These are phyloP conservation scores for Pseudotriccus pelzelni DNA, from an alignment of 2,797 vertebrate genomes.

Conservation along the genomic window DNA sequence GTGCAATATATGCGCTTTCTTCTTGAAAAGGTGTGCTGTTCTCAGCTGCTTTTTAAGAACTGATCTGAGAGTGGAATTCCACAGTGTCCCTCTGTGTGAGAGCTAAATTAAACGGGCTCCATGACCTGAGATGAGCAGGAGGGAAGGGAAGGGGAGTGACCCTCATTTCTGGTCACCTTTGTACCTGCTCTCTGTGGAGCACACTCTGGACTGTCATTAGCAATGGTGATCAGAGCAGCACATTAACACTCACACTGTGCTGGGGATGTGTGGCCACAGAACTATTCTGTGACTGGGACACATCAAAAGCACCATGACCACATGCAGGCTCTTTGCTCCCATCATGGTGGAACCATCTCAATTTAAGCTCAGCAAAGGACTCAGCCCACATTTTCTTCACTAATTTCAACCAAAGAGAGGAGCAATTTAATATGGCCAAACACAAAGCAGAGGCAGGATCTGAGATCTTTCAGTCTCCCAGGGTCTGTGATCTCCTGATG, in stretches of 20 bases:
- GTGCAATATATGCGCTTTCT: background rate
- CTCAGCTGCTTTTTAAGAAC: background rate
- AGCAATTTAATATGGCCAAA: background rate
- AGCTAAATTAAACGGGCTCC: background rate
- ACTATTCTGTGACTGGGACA: background rate
- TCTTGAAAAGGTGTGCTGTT: background rate
- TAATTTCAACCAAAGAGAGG: background rate
- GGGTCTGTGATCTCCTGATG: background rate
- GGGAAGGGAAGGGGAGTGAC: background rate
- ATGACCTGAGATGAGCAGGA: background rate
- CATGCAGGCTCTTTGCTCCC: background rate
- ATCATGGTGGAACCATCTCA: background rate
- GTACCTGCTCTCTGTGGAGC: background rate
- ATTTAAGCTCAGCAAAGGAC: background rate
- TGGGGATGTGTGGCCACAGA: background rate
- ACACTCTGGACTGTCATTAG: conserved; percentile 1
- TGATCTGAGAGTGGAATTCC: background rate
- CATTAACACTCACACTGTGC: background rate
- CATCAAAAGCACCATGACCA: background rate
- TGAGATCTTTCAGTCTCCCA: background rate
- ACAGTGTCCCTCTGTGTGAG: background rate
- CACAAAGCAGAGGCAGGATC: background rate
- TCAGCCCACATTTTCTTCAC: background rate
- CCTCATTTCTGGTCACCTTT: conserved; percentile 5
- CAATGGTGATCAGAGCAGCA: conserved; percentile 6